A percentile compares a stretch with the other conserved stretches of the same genome.
Evolutionary conservation across 1,140 invertebrate species (phyloP).

Genomic region (Drusus annulatus): DNA sequence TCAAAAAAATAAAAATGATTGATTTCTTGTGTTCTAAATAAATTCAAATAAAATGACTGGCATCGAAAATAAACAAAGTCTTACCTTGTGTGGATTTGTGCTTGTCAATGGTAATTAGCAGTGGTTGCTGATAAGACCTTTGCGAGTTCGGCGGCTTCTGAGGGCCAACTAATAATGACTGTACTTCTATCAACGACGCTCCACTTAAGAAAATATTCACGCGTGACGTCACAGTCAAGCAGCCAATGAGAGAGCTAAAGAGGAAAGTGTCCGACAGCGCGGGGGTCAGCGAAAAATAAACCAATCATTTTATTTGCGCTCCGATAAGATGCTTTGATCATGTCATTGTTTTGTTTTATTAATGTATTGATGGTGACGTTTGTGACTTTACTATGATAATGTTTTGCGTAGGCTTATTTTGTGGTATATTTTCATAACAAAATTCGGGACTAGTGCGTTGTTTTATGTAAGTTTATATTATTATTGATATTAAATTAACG

Average conservation of each 20-base stretch:
- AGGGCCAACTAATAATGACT: conserved; percentile 17
- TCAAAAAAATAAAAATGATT: too few species aligned
- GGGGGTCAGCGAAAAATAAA: conserved; percentile 1
- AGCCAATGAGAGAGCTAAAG: not conserved
- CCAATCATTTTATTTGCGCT: conserved; percentile 3
- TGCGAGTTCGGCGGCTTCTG: not conserved
- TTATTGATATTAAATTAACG: too few species aligned
- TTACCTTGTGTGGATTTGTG: too few species aligned
- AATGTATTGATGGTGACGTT: not conserved
- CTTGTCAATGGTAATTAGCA: not conserved
- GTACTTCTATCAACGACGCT: not conserved
- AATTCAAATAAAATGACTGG: too few species aligned
- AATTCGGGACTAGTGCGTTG: too few species aligned
- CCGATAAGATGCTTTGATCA: not conserved
- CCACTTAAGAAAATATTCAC: conserved; percentile 31
- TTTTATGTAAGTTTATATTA: too few species aligned
- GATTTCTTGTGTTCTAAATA: too few species aligned
- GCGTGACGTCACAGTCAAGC: not conserved
- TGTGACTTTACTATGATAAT: too few species aligned
- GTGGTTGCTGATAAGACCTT: not conserved
- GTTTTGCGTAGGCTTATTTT: too few species aligned
- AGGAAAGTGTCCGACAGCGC: conserved; percentile 17
- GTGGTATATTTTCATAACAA: too few species aligned
- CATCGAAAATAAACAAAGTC: too few species aligned
- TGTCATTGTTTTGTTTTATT: not conserved